Base-by-base conservation (phyloP, 1,140 invertebrate genomes). In the Acromyrmex echinatior region DNA sequence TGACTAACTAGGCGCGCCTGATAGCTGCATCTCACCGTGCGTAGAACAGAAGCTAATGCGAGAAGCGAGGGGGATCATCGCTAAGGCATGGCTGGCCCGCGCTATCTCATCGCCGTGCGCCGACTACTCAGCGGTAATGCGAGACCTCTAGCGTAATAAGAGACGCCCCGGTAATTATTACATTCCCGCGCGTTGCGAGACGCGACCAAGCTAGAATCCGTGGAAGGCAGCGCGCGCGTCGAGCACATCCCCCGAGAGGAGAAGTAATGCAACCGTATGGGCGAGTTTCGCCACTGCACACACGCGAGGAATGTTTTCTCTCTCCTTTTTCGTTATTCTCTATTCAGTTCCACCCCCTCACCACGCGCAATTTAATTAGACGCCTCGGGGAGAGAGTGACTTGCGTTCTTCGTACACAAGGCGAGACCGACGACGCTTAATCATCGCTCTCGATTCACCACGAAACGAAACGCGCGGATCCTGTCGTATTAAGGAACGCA, bases 91-190 rank as follows among this genome's bases (percentile, higher is more conserved):
- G 10, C 58, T 70, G 16, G 84, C 87, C 21, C 39, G 39, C n/a
- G 87, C 86, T 87, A 90, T 90, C 89, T 90, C 89, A 62, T 66
- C 63, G 74, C 25, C 51, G 81, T 16, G 62, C 62, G 14, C 51
- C 81, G 88, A 70, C 92, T 91, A 93, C 91, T 94, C 93, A 94
- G 94, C 93, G 88, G 94, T 94, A 95, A 95, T 92, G 91, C 91
- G 92, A 94, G 93, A 91, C 71, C 88, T 85, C 81, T 87, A 81
- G 84, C 86, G 93, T 94, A 94, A 94, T 93, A 93, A 94, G 93
- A 94, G 92, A 82, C 91, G 92, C 86, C 92, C 81, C 77, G 89
- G 89, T 92, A 93, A 94, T 94, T 92, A 93, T 93, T 93, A 93
- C 92, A 92, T 92, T 92, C 92, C 92, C 91, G 86, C 56, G 63